phyloP scores from a whole-genome alignment of 2,113 vertebrate genomes.

The Nothobranchius kuhntae region DNA sequence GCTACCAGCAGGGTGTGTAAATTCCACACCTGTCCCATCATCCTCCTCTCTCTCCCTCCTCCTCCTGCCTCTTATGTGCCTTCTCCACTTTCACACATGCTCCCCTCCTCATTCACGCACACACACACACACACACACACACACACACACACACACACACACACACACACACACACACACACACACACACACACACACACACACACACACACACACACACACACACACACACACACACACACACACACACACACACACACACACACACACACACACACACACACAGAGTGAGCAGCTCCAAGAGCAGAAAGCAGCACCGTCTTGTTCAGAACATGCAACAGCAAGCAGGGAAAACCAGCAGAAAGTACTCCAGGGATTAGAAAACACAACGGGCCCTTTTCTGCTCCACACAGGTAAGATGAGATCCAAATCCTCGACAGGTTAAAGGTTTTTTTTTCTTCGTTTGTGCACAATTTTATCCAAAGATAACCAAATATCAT shows the following conservation, averaged over 20 bases:
- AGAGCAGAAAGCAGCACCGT: constrained; percentile 39
- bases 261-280: constrained; percentile 29
- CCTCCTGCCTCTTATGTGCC: constrained; percentile 31
- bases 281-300: constrained; percentile 50
- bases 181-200: constrained; percentile 45
- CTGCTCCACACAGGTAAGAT: constrained; percentile 38
- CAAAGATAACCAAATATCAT: not conserved
- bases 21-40: constrained; percentile 75
- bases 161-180: constrained; percentile 36
- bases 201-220: not conserved
- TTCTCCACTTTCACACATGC: constrained; percentile 59
- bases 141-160: too few relatives aligned
- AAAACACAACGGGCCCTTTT: constrained; percentile 17
- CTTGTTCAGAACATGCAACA: constrained; percentile 56
- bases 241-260: too few relatives aligned
- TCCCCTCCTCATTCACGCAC: constrained; percentile 24
- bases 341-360: constrained; percentile 19
- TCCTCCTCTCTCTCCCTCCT: constrained; percentile 11
- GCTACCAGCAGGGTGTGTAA: constrained; percentile 60
- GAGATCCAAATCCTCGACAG: constrained; percentile 13
- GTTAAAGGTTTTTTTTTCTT: not conserved
- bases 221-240: constrained; percentile 39
- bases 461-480: not conserved
- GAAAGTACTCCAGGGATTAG: not conserved
- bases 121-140: constrained; percentile 37